Conservation (phyloP, 2,113 vertebrate species). For the Carlito syrichta region DNA sequence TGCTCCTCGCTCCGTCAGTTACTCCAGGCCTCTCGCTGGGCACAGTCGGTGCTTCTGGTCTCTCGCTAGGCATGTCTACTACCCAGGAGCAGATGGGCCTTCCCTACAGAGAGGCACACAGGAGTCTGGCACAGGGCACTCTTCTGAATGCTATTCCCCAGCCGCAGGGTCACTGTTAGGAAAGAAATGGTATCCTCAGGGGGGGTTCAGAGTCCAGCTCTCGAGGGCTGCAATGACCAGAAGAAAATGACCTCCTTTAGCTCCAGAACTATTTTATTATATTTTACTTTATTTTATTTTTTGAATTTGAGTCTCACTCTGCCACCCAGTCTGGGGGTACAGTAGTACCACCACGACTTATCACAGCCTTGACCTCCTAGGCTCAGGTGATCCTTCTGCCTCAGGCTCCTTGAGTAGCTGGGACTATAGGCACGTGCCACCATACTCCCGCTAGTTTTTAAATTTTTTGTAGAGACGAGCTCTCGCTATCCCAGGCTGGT, state of each 20-base stretch:
- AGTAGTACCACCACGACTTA: too few species aligned
- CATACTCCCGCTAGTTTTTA: too few species aligned
- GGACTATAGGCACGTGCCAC: too few species aligned
- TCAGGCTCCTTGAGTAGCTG: too few species aligned
- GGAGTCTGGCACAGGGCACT: not conserved
- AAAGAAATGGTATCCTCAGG: not conserved
- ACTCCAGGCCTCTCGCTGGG: not conserved
- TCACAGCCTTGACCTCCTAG: too few species aligned
- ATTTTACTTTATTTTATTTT: too few species aligned
- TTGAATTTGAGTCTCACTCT: too few species aligned
- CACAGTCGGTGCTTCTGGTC: not conserved
- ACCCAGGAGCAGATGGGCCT: slow-evolving; percentile 49
- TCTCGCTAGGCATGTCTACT: not conserved
- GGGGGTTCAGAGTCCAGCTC: not conserved
- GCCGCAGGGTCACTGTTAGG: not conserved
- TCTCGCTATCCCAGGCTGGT: too few species aligned
- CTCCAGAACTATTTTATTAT: too few species aligned
- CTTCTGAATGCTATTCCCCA: not conserved
- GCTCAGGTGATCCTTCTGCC: too few species aligned
- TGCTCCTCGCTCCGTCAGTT: not conserved
- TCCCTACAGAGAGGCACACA: not conserved
- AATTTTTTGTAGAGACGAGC: too few species aligned
- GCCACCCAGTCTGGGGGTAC: too few species aligned
- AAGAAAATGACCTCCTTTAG: not conserved
- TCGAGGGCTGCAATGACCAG: not conserved